phyloP scores from a whole-genome alignment of 2,888 invertebrate species.

The Anarsia innoxiella region DNA sequence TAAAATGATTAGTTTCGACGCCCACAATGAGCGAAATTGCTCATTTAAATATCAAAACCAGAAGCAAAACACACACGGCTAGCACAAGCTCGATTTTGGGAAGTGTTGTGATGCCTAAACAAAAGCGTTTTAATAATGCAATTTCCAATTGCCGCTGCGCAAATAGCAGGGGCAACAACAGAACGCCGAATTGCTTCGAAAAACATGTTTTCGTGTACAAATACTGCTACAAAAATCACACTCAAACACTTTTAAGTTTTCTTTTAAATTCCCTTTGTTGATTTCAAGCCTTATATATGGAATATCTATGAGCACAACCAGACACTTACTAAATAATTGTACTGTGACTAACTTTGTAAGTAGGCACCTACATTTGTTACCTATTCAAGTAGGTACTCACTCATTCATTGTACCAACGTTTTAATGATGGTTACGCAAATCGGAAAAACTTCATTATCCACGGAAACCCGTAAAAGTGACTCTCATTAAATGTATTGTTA shows the following conservation, averaged over 20 bases:
- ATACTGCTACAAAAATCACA: slow-evolving; percentile 5
- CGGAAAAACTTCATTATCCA: slow-evolving; percentile 60
- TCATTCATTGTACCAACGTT: too few species aligned
- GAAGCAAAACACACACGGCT: slow-evolving; percentile 24
- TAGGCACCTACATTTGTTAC: too few species aligned
- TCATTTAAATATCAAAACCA: too few species aligned
- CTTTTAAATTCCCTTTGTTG: background rate
- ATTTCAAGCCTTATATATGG: too few species aligned
- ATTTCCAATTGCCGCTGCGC: slow-evolving; percentile 71
- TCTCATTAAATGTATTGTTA: slow-evolving; percentile 69
- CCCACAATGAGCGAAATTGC: too few species aligned
- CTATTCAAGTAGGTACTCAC: too few species aligned
- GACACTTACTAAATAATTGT: too few species aligned
- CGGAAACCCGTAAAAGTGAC: slow-evolving; percentile 66
- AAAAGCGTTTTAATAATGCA: slow-evolving; percentile 75
- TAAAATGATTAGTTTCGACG: too few species aligned
- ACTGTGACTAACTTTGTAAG: too few species aligned
- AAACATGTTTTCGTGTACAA: slow-evolving; percentile 29
- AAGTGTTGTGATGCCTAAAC: slow-evolving; percentile 69
- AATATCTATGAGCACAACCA: too few species aligned
- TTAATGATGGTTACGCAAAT: slow-evolving; percentile 59
- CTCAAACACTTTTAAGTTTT: background rate
- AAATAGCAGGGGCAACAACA: slow-evolving; percentile 63
- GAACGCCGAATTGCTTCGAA: slow-evolving; percentile 36
- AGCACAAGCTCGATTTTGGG: slow-evolving; percentile 30